Evolutionary conservation across 2,113 vertebrate species (phyloP), one percentile per base, ranked within the genome.

Genomic region (Delphinus delphis): DNA sequence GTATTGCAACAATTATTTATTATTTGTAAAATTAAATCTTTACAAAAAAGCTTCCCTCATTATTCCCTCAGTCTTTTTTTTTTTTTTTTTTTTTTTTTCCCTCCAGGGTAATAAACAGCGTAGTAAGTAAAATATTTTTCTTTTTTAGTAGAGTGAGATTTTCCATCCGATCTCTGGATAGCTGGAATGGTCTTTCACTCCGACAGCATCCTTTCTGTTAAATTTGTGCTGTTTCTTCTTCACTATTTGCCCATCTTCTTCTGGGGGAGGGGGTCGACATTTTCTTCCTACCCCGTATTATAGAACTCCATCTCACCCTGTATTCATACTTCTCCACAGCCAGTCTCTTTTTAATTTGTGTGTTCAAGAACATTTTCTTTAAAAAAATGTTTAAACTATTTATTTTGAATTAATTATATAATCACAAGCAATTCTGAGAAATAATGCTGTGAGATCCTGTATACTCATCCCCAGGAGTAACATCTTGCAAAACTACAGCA

Each of bases 21-120:
- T 58, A 74, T 81, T 90, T 62, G 21, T 86, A 47, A 84, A 96
- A 95, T 71, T 74, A 83, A 55, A 90, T 62, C 80, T n/a, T 87
- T 44, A 53, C 50, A 58, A 8, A 92, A 80, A 87, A 68, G 2
- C 12, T 33, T 80, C 10, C 26, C 14, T 87, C 36, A 4, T 47
- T 63, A 13, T 38, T 38, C 65, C 81, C 12, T 53, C 20, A 38
- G 41, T 44, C 9, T 71, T 31, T 60, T 25, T 41, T 13, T 47
- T 41, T 71, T 31, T 60, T 25, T 41, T 13, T 47, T 41, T 38
- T 38, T 38, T 38, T 38, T 38, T 38, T 55, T 2, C 21, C 71
- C 23, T 55, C 14, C 36, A 58, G 55, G 60, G 55, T n/a, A 55
- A 55, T 89, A 36, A 83, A 28, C 18, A 80, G 65, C 38, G 28